These are phyloP conservation scores for Lophotis ruficrista DNA, from an alignment of 2,113 vertebrate species.

Conservation along the genomic window DNA sequence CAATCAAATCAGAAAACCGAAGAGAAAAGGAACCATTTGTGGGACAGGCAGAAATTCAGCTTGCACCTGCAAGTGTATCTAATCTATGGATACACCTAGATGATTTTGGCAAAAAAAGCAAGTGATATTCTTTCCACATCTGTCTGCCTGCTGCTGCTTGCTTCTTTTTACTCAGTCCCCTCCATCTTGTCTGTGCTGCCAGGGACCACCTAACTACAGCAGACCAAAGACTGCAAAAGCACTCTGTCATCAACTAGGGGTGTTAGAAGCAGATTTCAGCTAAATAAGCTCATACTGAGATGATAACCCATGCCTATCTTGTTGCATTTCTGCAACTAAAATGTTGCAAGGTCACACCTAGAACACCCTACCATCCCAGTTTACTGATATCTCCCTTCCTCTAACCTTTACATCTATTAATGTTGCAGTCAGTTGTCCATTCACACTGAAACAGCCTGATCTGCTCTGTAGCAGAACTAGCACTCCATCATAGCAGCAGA, in stretches of 20 bases:
- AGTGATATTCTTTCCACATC: neutral
- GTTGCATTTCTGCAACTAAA: neutral
- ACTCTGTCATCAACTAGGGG: neutral
- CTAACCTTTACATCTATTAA: neutral
- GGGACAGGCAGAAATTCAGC: neutral
- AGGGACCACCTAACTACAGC: neutral
- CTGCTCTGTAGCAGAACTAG: neutral
- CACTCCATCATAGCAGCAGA: neutral
- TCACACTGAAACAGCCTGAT: neutral
- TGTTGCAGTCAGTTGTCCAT: neutral
- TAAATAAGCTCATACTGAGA: neutral
- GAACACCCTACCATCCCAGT: neutral
- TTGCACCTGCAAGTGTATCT: neutral
- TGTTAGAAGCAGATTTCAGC: neutral
- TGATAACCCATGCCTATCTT: neutral
- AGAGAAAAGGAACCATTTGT: neutral
- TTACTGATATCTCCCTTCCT: neutral
- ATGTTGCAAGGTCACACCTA: neutral
- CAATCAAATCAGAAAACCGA: neutral
- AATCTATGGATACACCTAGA: neutral
- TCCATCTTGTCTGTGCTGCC: neutral
- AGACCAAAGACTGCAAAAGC: neutral
- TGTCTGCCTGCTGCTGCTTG: neutral
- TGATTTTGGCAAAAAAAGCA: neutral
- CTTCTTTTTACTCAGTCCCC: neutral